Conservation (phyloP, 2,888 invertebrate genomes). For the Phoenoteleia sp. region DNA sequence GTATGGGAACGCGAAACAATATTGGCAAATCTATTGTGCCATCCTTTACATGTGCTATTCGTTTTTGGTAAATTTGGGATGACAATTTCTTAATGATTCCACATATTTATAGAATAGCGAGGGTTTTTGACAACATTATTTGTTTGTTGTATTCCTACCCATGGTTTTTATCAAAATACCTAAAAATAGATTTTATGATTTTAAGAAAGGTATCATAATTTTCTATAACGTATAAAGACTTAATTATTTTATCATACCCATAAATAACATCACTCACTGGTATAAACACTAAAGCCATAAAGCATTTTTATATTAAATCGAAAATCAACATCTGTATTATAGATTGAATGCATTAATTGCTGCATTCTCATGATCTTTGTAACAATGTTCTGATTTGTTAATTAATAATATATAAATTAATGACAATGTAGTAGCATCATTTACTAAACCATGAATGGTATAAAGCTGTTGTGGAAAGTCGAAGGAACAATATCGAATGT, state of each 20-base stretch:
- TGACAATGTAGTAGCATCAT: neutral
- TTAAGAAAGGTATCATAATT: no score
- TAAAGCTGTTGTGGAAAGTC: conserved; percentile 6
- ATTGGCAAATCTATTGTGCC: conserved; percentile 20
- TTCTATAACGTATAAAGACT: no score
- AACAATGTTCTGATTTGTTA: conserved; percentile 7
- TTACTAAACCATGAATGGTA: conserved; percentile 12
- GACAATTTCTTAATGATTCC: neutral
- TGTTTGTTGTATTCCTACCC: no score
- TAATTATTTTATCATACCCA: no score
- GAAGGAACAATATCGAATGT: conserved; percentile 2
- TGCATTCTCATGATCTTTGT: neutral
- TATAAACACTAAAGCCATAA: neutral
- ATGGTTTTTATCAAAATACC: no score
- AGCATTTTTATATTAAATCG: neutral
- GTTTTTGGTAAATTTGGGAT: conserved; percentile 7
- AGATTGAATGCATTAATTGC: neutral
- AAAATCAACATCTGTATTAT: neutral
- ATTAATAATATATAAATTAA: conserved; percentile 8
- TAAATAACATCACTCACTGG: neutral
- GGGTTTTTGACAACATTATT: neutral
- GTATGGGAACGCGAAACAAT: conserved; percentile 11
- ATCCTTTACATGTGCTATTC: conserved; percentile 2
- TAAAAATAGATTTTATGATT: no score
- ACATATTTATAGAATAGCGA: conserved; percentile 3